Evolutionary conservation across 2,113 vertebrate genomes (phyloP).

Genomic region (Falco punctatus): DNA sequence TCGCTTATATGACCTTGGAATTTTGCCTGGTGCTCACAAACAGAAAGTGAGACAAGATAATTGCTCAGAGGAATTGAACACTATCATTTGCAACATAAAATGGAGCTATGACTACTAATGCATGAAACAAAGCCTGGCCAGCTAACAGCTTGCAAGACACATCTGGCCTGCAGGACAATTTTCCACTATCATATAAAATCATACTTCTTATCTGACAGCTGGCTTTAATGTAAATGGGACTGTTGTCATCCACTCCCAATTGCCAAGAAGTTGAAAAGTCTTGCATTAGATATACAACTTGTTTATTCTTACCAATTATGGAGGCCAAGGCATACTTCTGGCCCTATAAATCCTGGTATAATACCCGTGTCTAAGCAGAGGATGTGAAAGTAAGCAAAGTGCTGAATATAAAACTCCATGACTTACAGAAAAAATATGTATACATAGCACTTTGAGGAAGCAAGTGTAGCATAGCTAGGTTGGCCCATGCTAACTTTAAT

Average conservation of each 20-base stretch:
- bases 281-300: constrained; percentile 21
- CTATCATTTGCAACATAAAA: background rate
- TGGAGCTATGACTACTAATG: background rate
- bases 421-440: background rate
- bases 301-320: background rate
- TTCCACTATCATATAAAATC: background rate
- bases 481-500: background rate
- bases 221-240: background rate
- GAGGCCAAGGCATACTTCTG: constrained; percentile 2
- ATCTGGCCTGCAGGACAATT: constrained; percentile 6
- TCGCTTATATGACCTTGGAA: fast-evolving
- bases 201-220: background rate
- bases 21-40: background rate
- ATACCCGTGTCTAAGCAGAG: background rate
- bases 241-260: constrained; percentile 5
- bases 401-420: background rate
- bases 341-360: background rate
- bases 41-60: background rate
- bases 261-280: constrained; percentile 23
- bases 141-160: background rate
- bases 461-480: background rate
- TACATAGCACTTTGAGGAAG: background rate
- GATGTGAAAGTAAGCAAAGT: constrained; percentile 16
- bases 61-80: background rate
- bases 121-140: background rate